Conservation (phyloP, 2,797 vertebrate genomes). For the Vespertilio murinus region DNA sequence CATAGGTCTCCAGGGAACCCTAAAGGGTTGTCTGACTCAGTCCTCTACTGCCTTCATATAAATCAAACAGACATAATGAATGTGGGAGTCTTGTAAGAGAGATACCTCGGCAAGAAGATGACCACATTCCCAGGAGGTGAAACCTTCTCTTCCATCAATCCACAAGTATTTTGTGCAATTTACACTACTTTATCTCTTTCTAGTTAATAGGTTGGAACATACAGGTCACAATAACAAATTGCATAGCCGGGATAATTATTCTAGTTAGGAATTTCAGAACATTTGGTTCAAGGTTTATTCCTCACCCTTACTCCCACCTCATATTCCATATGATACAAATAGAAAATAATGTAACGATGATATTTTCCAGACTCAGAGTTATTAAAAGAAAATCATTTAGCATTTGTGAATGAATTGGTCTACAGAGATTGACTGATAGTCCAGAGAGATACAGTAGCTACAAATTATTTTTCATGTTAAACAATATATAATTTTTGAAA, state of each 20-base stretch:
- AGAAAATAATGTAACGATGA: not conserved
- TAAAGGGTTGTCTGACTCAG: not conserved
- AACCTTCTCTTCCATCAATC: not conserved
- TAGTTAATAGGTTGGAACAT: not conserved
- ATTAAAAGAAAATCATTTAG: not conserved
- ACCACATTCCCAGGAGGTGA: not conserved
- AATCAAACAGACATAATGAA: slow-evolving; percentile 41
- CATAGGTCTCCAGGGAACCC: not conserved
- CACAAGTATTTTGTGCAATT: not conserved
- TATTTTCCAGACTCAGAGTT: not conserved
- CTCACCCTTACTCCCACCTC: not conserved
- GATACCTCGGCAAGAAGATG: not conserved
- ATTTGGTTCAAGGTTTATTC: not conserved
- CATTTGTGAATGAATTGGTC: not conserved
- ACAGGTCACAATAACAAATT: not conserved
- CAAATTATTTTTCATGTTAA: not conserved
- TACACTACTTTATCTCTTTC: not conserved
- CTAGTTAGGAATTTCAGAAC: not conserved
- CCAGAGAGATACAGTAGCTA: not conserved
- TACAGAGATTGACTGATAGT: not conserved
- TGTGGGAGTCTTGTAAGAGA: not conserved
- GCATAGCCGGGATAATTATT: not conserved
- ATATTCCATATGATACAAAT: not conserved
- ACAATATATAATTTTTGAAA: not conserved
- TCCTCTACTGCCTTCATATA: not conserved